Percentiles rank a stretch among this genome's conserved stretches.
Conservation (phyloP, 2,888 invertebrate genomes). For the Ichneumoninae sp. region DNA sequence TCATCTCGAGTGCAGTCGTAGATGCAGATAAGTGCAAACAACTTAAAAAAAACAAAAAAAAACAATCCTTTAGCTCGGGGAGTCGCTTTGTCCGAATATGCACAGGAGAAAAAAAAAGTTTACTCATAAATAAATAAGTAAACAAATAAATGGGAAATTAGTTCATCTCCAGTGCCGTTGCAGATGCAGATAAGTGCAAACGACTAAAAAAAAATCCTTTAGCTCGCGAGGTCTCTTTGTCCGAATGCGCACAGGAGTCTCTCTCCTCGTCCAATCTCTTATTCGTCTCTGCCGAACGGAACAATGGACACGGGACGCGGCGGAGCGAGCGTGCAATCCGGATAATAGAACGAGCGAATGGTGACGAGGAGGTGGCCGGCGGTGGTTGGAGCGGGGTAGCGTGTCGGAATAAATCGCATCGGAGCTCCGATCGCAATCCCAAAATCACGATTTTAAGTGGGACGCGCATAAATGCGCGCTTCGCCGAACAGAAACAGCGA, state of each 20-base stretch:
- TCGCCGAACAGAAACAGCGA: no score
- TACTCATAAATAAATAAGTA: background rate
- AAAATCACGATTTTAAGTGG: constrained; percentile 1
- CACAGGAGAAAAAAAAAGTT: constrained; percentile 14
- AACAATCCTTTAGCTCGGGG: background rate
- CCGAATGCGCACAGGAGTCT: constrained; percentile 12
- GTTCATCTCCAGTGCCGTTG: background rate
- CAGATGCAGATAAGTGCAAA: background rate
- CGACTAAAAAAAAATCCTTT: constrained; percentile 10
- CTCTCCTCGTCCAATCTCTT: constrained; percentile 46
- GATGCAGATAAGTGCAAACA: background rate
- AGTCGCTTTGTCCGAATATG: constrained; percentile 31
- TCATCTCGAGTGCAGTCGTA: background rate
- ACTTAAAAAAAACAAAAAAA: constrained; percentile 4
- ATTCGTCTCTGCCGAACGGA: constrained; percentile 52
- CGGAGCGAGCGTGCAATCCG: constrained; percentile 47
- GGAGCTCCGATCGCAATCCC: constrained; percentile 28
- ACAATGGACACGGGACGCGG: constrained; percentile 55
- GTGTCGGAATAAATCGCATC: constrained; percentile 39
- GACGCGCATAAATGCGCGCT: background rate
- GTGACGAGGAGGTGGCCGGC: constrained; percentile 34
- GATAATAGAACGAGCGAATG: constrained; percentile 61
- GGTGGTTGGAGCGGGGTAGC: constrained; percentile 2
- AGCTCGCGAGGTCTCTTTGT: constrained; percentile 26
- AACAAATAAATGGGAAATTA: background rate